A percentile compares a stretch with the other conserved stretches of the same genome.
phyloP scores from a whole-genome alignment of 2,888 invertebrate genomes.

The Theodoxus fluviatilis region DNA sequence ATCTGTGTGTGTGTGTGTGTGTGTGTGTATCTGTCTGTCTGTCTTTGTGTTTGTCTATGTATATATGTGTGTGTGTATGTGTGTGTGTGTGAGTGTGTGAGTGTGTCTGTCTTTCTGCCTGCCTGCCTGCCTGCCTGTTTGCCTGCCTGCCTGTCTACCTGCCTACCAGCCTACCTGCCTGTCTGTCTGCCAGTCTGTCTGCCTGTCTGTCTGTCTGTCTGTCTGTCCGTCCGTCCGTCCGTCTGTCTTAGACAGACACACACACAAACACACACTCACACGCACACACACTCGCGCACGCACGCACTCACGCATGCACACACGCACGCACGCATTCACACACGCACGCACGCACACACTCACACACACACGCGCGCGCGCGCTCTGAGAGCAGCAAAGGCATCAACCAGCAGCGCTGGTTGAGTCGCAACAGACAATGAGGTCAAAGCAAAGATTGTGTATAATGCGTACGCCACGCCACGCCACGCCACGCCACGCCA shows the following conservation, averaged over 20 bases:
- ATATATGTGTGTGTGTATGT: slow-evolving; percentile 1
- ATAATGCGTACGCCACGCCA: slow-evolving; percentile 23
- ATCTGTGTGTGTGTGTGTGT: neutral
- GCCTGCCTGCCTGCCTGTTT: too few relatives aligned
- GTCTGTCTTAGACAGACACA: slow-evolving; percentile 8
- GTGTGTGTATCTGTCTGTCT: neutral
- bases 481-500: slow-evolving; percentile 31
- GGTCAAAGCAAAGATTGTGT: neutral
- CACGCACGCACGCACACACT: slow-evolving; percentile 9
- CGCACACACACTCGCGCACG: neutral
- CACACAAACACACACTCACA: slow-evolving; percentile 14
- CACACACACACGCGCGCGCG: neutral
- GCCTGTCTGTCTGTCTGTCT: too few relatives aligned
- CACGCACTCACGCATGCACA: neutral
- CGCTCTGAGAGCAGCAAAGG: neutral
- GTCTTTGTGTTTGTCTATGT: neutral
- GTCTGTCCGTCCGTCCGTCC: too few relatives aligned
- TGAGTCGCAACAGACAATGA: too few relatives aligned
- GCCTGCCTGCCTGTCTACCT: too few relatives aligned
- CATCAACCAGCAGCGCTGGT: too few relatives aligned
- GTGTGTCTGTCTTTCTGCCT: too few relatives aligned
- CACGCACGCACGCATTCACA: slow-evolving; percentile 6
- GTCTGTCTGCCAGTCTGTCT: too few relatives aligned
- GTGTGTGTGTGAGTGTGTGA: neutral
- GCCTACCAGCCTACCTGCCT: too few relatives aligned